Base-by-base conservation (phyloP, 2,888 invertebrate species). In the Drosophila ezoana region DNA sequence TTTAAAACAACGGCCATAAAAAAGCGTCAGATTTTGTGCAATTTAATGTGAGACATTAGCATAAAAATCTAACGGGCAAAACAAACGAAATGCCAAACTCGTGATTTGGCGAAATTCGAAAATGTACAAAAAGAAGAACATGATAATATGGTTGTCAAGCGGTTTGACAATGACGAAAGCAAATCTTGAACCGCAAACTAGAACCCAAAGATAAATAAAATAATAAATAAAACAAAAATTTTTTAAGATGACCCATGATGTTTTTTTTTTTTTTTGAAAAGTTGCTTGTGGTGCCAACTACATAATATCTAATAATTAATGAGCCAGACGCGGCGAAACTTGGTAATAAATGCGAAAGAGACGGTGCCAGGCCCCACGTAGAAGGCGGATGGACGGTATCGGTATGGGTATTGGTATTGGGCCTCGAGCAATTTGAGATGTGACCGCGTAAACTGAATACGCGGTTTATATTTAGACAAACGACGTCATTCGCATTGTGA, bases 401-500 rank as follows among this genome's bases (percentile, higher is more conserved):
- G 23, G 23, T 5, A 18, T 54, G 49, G 54, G n/a, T 23, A 23
- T 23, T 23, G 23, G 23, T 5, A 18, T 54, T 48, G 68, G 71
- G 75, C 73, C 75, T 70, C 75, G 37, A 72, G 65, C 79, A 67
- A 48, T 52, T 67, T 74, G 70, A 87, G 81, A 79, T 74, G 76
- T 90, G 89, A 81, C 80, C 87, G 81, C 78, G 77, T 86, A 82
- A 86, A 80, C 81, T 84, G 81, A 88, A 84, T 82, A 71, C 58
- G 48, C 59, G 54, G 61, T 84, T 79, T 89, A 89, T 85, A 79
- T 89, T 85, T 88, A 89, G 89, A 66, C 44, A 66, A 49, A 87
- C 81, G 82, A 88, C 90, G 89, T 89, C 90, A 90, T 85, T n/a
- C 48, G 18, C 33, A 54, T 65, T 72, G 76, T 86, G 79, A 88